These are phyloP conservation scores for Nomada ferruginata DNA, from an alignment of 2,888 invertebrate species.

Conservation along the genomic window DNA sequence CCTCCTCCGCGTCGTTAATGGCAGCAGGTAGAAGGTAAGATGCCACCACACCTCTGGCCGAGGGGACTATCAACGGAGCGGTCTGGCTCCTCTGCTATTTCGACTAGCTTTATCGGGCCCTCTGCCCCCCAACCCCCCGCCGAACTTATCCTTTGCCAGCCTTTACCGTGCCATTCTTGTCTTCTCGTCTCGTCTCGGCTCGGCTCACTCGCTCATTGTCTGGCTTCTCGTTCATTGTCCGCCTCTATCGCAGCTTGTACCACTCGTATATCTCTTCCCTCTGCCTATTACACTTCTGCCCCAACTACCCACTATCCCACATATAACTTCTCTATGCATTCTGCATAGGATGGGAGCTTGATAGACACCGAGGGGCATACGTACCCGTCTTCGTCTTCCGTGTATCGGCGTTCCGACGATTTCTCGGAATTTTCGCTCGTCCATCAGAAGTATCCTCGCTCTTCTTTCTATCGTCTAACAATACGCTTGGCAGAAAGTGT, in stretches of 20 bases:
- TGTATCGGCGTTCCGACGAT: slow-evolving; percentile 59
- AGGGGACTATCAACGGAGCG: background rate
- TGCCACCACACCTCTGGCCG: slow-evolving; percentile 39
- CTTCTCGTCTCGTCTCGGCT: slow-evolving; percentile 18
- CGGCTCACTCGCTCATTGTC: slow-evolving; percentile 38
- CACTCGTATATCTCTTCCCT: slow-evolving; percentile 16
- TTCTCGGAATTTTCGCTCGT: background rate
- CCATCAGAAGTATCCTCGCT: background rate
- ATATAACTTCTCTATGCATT: background rate
- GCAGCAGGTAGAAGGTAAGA: slow-evolving; percentile 55
- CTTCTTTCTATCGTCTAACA: no score
- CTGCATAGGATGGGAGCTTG: slow-evolving; percentile 9
- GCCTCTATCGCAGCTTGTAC: slow-evolving; percentile 23
- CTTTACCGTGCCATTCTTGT: slow-evolving; percentile 1
- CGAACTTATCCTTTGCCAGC: slow-evolving; percentile 46
- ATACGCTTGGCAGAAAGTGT: no score
- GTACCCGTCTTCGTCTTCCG: slow-evolving; percentile 46
- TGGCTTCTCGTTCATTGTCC: slow-evolving; percentile 30
- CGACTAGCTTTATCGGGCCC: slow-evolving; percentile 17
- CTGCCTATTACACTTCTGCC: slow-evolving; percentile 16
- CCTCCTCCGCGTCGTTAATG: slow-evolving; percentile 68
- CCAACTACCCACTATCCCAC: slow-evolving; percentile 9
- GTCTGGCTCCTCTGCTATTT: slow-evolving; percentile 18
- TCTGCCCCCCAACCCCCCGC: slow-evolving; percentile 3
- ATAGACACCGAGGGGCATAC: slow-evolving; percentile 39